Base-by-base conservation (phyloP, 2,888 invertebrate genomes). In the Charanyca ferruginea region DNA sequence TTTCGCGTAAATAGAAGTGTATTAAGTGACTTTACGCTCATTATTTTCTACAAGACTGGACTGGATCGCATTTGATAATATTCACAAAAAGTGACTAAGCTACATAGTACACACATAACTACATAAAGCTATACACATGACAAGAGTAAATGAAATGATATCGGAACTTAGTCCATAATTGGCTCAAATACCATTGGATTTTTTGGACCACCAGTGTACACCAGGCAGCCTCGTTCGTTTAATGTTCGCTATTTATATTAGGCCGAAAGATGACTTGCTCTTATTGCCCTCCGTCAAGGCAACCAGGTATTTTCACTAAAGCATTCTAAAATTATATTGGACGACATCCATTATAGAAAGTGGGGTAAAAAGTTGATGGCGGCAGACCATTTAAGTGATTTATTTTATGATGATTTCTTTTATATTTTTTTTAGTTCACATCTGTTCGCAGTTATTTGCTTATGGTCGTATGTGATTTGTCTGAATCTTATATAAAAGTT, bases 181-280 rank as follows among this genome's bases (percentile, higher is more conserved):
- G 13, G 1, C 1, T 7, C 2, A 22, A 65, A 48, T 25, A 0
- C 0, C 9, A 32, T 0, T 3, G 0, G 2, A 11, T 32, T 59
- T 38, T 20, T n/a, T 4, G 13, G 13, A 1, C 6, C 48, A 42
- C 20, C 67, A 77, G 70, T 85, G 85, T 84, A 81, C 67, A 25
- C 35, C 42, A 20, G 66, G 68, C 66, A 20, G 20, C n/a, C 65
- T 68, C 67, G 78, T 77, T 60, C 22, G 16, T 65, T 54, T 79
- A 79, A 81, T 74, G 73, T 63, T 65, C 80, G 85, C 88, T 89
- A 91, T 90, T 91, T 91, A 90, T 92, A 89, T 91, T 89, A 88
- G 87, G 79, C 79, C 82, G 66, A 75, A 75, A 78, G 88, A 92
- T 93, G 93, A 92, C 93, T 93, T 91, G 93, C 92, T 87, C 73